phyloP scores from a whole-genome alignment of 1,140 invertebrate species.

The Semibalanus balanoides region DNA sequence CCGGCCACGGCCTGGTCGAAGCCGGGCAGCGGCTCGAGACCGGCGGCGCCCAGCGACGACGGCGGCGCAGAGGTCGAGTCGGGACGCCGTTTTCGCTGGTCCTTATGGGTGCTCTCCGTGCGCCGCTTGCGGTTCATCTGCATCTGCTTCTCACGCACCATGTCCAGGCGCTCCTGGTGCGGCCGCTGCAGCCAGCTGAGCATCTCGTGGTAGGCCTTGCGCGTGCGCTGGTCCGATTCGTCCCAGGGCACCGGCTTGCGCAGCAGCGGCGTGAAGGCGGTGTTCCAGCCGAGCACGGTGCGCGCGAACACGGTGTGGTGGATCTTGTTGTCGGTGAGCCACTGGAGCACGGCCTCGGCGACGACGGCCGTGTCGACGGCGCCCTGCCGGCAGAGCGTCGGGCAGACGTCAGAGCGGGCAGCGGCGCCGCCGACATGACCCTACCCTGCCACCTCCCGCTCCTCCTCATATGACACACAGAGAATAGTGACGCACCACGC shows the following conservation, averaged over 20 bases:
- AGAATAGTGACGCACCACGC: no score
- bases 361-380: not conserved
- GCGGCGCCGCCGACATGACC: no score
- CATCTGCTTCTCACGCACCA: not conserved
- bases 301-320: conserved; percentile 6
- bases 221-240: not conserved
- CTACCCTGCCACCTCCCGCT: no score
- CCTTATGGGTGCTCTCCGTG: not conserved
- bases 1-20: not conserved
- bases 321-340: conserved; percentile 5
- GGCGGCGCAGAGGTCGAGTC: not conserved
- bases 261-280: not conserved
- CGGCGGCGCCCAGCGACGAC: not conserved
- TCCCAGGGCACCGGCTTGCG: not conserved
- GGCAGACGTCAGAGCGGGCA: no score
- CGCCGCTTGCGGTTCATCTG: conserved; percentile 2
- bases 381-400: not conserved
- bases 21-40: not conserved
- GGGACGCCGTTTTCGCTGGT: not conserved
- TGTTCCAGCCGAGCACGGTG: conserved; percentile 2
- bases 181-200: not conserved
- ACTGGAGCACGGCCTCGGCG: not conserved
- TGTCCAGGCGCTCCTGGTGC: not conserved
- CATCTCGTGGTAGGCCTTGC: not conserved
- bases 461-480: no score